These are phyloP conservation scores for Gopherus flavomarginatus DNA, from an alignment of 2,113 vertebrate species.

Conservation along the genomic window DNA sequence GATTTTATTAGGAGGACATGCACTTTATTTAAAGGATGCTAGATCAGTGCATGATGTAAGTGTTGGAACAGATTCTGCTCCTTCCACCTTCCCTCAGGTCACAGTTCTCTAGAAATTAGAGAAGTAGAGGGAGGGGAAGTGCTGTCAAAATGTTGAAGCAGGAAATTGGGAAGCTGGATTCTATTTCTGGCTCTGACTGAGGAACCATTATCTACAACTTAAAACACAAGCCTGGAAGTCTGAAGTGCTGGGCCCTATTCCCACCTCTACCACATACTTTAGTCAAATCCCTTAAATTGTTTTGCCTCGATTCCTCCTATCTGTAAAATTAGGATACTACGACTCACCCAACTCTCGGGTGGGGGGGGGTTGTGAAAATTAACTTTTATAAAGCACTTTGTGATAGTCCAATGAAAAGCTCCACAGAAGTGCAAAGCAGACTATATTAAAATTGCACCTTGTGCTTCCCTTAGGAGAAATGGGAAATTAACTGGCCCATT, in stretches of 20 bases:
- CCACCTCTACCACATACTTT: not conserved
- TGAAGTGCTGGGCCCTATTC: rapidly evolving
- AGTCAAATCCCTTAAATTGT: not conserved
- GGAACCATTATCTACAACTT: not conserved
- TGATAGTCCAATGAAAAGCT: not conserved
- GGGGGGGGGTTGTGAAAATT: not conserved
- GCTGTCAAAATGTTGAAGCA: not conserved
- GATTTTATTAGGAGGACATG: not conserved
- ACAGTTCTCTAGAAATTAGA: not conserved
- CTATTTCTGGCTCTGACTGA: rapidly evolving
- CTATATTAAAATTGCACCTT: not conserved
- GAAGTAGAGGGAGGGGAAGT: not conserved
- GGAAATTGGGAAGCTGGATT: not conserved
- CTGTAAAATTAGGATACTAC: not conserved
- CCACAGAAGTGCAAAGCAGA: not conserved
- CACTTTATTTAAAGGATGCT: not conserved
- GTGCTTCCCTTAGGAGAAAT: not conserved
- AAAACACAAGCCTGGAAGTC: not conserved
- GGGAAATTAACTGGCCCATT: not conserved
- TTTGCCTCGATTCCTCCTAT: not conserved
- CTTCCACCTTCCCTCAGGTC: not conserved
- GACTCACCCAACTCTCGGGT: not conserved
- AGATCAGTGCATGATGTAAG: not conserved
- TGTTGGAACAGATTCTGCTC: not conserved
- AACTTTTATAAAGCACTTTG: not conserved